Evolutionary conservation across 1,140 invertebrate species (phyloP).

Genomic region (Adelges cooleyi): DNA sequence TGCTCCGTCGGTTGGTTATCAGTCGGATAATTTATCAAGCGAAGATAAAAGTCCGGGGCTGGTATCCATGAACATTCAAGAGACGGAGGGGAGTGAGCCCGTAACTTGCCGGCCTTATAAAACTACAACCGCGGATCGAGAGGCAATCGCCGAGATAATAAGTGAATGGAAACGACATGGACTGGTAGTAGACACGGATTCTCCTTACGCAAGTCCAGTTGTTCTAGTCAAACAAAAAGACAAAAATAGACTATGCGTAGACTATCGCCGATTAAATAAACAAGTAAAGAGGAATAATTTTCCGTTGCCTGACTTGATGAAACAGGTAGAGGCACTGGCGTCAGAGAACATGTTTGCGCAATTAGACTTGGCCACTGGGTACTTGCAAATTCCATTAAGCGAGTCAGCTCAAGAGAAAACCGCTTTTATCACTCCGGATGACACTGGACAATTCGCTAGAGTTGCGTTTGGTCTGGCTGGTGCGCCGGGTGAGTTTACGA

Average conservation of each 20-base stretch:
- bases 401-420: slow-evolving; percentile 35
- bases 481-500: slow-evolving; percentile 5
- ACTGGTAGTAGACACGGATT: no score
- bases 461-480: slow-evolving; percentile 34
- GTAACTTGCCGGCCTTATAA: background rate
- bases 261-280: no score
- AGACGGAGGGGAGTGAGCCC: background rate
- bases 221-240: no score
- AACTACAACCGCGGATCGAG: background rate
- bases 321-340: no score
- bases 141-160: background rate
- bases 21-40: no score
- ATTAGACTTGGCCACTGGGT: no score
- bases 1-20: no score
- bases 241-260: slow-evolving; percentile 32
- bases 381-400: slow-evolving; percentile 37
- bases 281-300: no score
- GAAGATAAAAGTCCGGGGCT: background rate
- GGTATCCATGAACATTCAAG: background rate
- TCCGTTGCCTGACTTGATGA: no score
- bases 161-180: no score
- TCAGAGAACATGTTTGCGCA: no score
- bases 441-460: slow-evolving; percentile 29
- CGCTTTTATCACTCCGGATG: slow-evolving; percentile 30
- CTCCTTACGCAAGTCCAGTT: no score